Evolutionary conservation across 2,888 invertebrate species (phyloP).

Genomic region (Griposia aprilina): DNA sequence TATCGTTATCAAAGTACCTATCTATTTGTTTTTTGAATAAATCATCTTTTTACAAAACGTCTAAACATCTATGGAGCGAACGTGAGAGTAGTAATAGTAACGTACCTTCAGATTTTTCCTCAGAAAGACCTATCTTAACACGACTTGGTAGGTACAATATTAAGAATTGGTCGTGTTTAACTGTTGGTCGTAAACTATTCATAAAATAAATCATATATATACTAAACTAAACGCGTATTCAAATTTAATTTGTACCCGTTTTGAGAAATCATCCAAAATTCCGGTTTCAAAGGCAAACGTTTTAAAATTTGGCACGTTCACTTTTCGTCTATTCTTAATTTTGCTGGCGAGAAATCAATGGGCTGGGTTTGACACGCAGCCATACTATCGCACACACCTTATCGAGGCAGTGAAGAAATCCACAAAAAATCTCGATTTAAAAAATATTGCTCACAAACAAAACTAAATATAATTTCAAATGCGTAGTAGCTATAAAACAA

Average conservation of each 20-base stretch:
- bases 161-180: conserved; percentile 8
- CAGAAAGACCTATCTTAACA: conserved; percentile 1
- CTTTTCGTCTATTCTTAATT: conserved; percentile 57
- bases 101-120: background rate
- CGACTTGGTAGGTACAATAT: background rate
- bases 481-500: conserved; percentile 60
- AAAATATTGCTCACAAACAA: conserved; percentile 20
- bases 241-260: conserved; percentile 41
- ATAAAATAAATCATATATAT: conserved; percentile 15
- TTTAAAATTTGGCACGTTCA: conserved; percentile 56
- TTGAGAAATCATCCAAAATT: conserved; percentile 45
- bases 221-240: conserved; percentile 1
- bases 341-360: conserved; percentile 60
- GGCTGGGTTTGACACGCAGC: conserved; percentile 27
- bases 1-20: background rate
- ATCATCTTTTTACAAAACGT: background rate
- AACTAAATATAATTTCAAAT: conserved; percentile 48
- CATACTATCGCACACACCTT: conserved; percentile 33
- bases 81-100: background rate
- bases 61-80: conserved; percentile 20
- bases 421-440: conserved; percentile 8
- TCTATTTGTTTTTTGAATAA: background rate
- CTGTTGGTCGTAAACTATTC: conserved; percentile 11
- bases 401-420: conserved; percentile 29
- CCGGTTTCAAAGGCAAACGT: conserved; percentile 39